These are phyloP conservation scores for Cylas formicarius DNA, from an alignment of 1,140 invertebrate species.

Conservation along the genomic window DNA sequence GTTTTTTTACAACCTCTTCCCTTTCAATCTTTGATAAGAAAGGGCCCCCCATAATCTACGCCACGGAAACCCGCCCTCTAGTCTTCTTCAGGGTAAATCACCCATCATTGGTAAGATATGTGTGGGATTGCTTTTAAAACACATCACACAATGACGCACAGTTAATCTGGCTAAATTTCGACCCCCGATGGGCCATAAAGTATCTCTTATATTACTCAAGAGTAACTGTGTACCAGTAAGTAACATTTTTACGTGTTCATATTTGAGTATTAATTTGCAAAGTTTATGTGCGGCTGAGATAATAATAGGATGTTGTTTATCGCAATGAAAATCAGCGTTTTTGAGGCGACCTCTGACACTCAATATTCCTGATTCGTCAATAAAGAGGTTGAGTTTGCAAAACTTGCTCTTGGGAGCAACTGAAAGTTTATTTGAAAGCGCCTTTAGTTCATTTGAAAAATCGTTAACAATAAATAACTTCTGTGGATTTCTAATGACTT, in stretches of 20 bases:
- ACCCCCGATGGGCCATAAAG: slow-evolving; percentile 26
- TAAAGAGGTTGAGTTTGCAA: slow-evolving; percentile 21
- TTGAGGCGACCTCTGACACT: slow-evolving; percentile 29
- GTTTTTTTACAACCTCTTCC: slow-evolving; percentile 15
- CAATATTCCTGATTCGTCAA: slow-evolving; percentile 16
- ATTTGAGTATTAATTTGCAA: slow-evolving; percentile 19
- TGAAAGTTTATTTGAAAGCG: slow-evolving; percentile 5
- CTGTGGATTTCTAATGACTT: slow-evolving; percentile 6
- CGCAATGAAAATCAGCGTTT: slow-evolving; percentile 18
- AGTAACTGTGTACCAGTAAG: slow-evolving; percentile 26
- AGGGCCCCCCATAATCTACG: slow-evolving; percentile 33
- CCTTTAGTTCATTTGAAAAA: slow-evolving; percentile 12
- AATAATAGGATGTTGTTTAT: slow-evolving; percentile 31
- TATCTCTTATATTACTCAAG: slow-evolving; percentile 16
- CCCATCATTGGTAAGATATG: neutral
- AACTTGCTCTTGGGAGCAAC: slow-evolving; percentile 14
- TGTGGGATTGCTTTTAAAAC: slow-evolving; percentile 18
- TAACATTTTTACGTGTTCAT: slow-evolving; percentile 23
- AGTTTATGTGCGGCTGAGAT: slow-evolving; percentile 24
- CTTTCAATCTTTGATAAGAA: slow-evolving; percentile 7
- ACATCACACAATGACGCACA: slow-evolving; percentile 22
- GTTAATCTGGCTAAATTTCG: slow-evolving; percentile 10
- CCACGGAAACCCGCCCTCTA: slow-evolving; percentile 21
- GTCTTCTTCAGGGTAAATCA: neutral
- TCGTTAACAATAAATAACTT: slow-evolving; percentile 5